Percentiles rank a stretch among this genome's conserved stretches.
These are phyloP conservation scores for Philopotamus ludificatus DNA, from an alignment of 1,140 invertebrate species.

Conservation along the genomic window DNA sequence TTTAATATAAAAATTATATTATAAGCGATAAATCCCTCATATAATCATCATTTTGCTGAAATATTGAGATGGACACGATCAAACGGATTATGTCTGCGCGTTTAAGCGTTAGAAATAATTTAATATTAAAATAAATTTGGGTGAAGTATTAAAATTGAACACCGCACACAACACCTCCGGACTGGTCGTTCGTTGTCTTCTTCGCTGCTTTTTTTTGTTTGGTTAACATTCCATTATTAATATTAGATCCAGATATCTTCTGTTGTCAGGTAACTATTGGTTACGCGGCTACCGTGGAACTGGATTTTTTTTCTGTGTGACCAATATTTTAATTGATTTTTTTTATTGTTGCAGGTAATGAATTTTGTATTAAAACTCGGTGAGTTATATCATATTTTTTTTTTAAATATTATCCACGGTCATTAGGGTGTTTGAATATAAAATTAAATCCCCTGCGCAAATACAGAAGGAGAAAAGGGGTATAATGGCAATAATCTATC, in stretches of 20 bases:
- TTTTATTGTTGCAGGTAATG: slow-evolving; percentile 5
- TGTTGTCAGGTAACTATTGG: slow-evolving; percentile 25
- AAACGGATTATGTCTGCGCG: too few relatives aligned
- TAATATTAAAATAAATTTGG: background rate
- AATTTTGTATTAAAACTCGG: too few relatives aligned
- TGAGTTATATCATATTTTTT: background rate
- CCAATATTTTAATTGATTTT: background rate
- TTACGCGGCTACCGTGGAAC: slow-evolving; percentile 27
- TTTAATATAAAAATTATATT: too few relatives aligned
- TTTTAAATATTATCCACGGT: background rate
- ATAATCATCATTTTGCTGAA: too few relatives aligned
- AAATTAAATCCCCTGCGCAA: slow-evolving; percentile 17
- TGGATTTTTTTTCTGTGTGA: background rate
- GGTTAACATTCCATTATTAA: slow-evolving; percentile 36
- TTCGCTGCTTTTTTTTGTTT: slow-evolving; percentile 11
- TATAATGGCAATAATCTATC: slow-evolving; percentile 39
- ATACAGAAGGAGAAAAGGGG: slow-evolving; percentile 3
- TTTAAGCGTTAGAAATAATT: too few relatives aligned
- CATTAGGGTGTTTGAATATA: background rate
- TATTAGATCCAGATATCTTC: slow-evolving; percentile 34
- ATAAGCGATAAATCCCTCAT: too few relatives aligned
- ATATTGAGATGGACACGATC: too few relatives aligned
- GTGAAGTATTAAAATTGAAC: background rate
- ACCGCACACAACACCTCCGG: slow-evolving; percentile 17
- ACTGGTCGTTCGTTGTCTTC: slow-evolving; percentile 25